phyloP scores from a whole-genome alignment of 2,113 vertebrate genomes.

The Eudyptes chrysolophus region DNA sequence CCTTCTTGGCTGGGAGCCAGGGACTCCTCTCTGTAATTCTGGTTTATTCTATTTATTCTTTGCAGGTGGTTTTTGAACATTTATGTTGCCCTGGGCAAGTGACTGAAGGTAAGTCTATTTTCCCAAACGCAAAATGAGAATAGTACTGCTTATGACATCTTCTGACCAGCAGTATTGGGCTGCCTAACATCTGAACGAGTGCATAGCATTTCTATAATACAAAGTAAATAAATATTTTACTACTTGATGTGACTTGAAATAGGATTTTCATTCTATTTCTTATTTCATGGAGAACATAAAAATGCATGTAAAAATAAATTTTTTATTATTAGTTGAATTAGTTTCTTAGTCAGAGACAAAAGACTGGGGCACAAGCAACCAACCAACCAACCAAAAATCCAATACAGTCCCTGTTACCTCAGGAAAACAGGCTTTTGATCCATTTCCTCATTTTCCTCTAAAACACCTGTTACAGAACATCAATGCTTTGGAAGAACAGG shows the following conservation, averaged over 20 bases:
- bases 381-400: neutral
- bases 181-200: neutral
- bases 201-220: neutral
- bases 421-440: neutral
- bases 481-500: neutral
- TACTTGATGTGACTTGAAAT: neutral
- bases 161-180: neutral
- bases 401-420: neutral
- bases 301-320: neutral
- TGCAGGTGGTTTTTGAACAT: conserved; percentile 45
- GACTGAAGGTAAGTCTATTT: neutral
- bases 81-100: neutral
- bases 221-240: neutral
- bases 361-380: neutral
- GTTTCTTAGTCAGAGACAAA: neutral
- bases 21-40: neutral
- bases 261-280: neutral
- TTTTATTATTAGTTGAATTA: neutral
- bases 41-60: conserved; percentile 33
- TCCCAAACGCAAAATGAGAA: neutral
- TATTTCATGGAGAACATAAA: neutral
- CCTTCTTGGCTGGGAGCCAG: conserved; percentile 8
- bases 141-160: neutral
- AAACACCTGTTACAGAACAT: neutral
- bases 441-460: neutral